Base-by-base conservation (phyloP, 2,797 vertebrate genomes). In the Heterohyrax brucei region DNA sequence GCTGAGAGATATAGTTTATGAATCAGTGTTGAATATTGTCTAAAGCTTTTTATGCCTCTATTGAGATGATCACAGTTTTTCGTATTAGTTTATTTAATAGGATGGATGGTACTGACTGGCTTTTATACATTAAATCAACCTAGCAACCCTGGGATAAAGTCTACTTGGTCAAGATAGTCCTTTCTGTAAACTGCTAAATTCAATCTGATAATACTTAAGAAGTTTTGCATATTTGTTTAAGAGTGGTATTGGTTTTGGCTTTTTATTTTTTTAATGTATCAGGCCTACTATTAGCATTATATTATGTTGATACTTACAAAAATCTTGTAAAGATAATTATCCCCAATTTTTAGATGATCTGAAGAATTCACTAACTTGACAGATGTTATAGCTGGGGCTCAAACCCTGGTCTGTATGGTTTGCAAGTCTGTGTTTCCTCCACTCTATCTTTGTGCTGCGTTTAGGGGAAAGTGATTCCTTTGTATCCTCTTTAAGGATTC, bases 181-280 rank as follows among this genome's bases (percentile, higher is more conserved):
- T 70, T 28, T 84, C 73, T 84, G 18, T 50, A n/a, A 22, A 89
- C 39, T 59, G 44, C 66, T 86, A 30, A 14, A 79, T 92, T 87
- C 39, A 62, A n/a, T 86, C 56, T 77, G 33, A 21, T 77, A 39
- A 39, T 39, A 39, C 39, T 10, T 66, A 76, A 80, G 12, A 21
- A 81, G n/a, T 85, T 91, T 85, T 92, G 21, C 75, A 28, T 62
- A n/a, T n/a, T 61, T 91, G 86, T 79, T 84, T 59, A 89, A 81
- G 33, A 78, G 62, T 76, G 10, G 62, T 48, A 70, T 44, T 72
- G 46, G 64, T 78, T 26, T 50, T 89, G 46, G 61, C 5, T 30
- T 81, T 77, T n/a, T 86, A 10, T 53, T 7, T 53, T 53, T 53
- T 53, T 53, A 53, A 30, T 48, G 8, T 76, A 28, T 22, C 72